Base-by-base conservation (phyloP, 2,888 invertebrate genomes). In the Dryocosmus kuriphilus region DNA sequence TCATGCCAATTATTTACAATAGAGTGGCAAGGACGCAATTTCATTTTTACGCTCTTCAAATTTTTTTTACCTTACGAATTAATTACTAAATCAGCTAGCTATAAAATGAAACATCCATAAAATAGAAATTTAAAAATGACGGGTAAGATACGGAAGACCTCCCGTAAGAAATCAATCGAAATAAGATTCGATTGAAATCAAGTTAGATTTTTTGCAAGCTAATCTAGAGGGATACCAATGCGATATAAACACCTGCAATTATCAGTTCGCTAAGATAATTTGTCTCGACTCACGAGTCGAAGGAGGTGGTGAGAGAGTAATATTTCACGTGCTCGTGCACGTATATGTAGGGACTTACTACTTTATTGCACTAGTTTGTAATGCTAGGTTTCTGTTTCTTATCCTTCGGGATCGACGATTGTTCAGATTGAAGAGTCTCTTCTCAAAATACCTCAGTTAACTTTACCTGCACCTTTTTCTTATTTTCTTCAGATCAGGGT, bases 221-320 rank as follows among this genome's bases (percentile, higher is more conserved):
- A 22, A 57, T 22, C 1, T 24, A 14, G n/a, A 24, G 4, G 22
- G 24, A 24, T 51, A 27, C 41, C 14, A 67, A 11, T 46, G 19
- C 51, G 51, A 51, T 71, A 71, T 78, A 76, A 83, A 76, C 79
- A 77, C 77, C 79, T 76, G 75, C 82, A 85, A 87, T 87, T 86
- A 85, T 82, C 79, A 61, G 38, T 67, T 77, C 75, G 77, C 84
- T 83, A 84, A 86, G 79, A 81, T 82, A 85, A 81, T 71, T 78
- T 41, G 83, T 81, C 79, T 73, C 51, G 51, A 65, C 74, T 8
- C 67, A 55, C 51, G 51, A 65, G 75, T 8, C 67, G 61, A 57
- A 41, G 71, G 30, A 62, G 76, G 27, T 22, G 67, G 74, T 30
- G 57, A 71, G 30, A 71, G 19, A 46, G 71, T 71, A 51, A 71